Percentiles rank a stretch among this genome's conserved stretches.
These are phyloP conservation scores for Myotis lucifugus DNA, from an alignment of 2,113 vertebrate genomes.

Conservation along the genomic window DNA sequence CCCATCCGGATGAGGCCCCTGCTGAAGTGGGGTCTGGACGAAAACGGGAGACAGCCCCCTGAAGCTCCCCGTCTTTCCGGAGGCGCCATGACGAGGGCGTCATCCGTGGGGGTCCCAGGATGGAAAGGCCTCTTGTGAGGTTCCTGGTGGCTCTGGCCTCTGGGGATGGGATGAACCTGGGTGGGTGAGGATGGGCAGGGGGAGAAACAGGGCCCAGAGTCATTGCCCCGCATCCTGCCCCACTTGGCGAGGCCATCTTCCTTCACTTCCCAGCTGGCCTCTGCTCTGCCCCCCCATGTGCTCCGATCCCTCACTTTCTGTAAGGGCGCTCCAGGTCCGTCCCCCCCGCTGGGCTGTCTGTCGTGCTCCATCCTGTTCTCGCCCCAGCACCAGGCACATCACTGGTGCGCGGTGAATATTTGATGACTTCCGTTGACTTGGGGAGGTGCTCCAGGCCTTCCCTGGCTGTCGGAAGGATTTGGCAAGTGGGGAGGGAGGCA, in stretches of 20 bases:
- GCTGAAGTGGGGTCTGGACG: not conserved
- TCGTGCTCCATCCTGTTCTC: not conserved
- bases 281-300: not conserved
- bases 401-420: not conserved
- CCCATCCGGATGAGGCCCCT: not conserved
- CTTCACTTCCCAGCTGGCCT: not conserved
- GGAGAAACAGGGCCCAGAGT: not conserved
- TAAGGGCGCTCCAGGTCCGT: not conserved
- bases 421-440: not conserved
- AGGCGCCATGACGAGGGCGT: not conserved
- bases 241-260: not conserved
- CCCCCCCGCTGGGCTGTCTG: not conserved
- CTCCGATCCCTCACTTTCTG: accelerated
- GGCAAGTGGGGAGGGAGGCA: not conserved
- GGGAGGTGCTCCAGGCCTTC: not conserved
- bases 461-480: not conserved
- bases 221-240: not conserved
- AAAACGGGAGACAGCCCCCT: not conserved
- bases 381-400: not conserved
- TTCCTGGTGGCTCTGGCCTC: not conserved
- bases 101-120: too few species aligned
- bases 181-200: not conserved
- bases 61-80: not conserved
- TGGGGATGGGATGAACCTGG: not conserved
- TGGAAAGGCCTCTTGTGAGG: too few species aligned